Evolutionary conservation across 2,888 invertebrate genomes (phyloP), one percentile per base, ranked within the genome.

Genomic region (Aelia acuminata): DNA sequence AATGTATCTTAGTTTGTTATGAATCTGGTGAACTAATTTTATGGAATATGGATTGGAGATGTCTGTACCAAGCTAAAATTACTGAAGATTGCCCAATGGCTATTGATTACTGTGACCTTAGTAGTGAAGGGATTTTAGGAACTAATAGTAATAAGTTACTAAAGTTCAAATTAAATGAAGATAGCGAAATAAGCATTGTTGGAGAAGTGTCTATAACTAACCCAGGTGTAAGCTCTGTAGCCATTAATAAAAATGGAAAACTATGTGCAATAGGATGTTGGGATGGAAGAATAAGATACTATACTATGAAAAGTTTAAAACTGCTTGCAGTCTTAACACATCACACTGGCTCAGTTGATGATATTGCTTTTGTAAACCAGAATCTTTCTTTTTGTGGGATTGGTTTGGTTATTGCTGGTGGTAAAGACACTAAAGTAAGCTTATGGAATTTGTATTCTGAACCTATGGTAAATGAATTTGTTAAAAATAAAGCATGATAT

Each of bases 301-400:
- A 95, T 92, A 96, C 96, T 3, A 96, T 96, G 96, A 96, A 95
- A 92, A 95, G 95, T 87, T 92, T 96, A 63, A 93, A 95, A 87
- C 94, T 95, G 7, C 92, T 97, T 89, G 96, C 95, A 3, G 96
- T 96, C 87, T 93, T 97, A 57, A 95, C 95, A 0, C 95, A 96
- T 91, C 96, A 97, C 91, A 94, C 94, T 90, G 94, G 94, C 90
- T 94, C 95, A 53, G 93, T 97, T 86, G 95, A 95, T 91, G 96
- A 96, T 92, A 94, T 96, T 88, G 94, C 94, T 80, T 96, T 95
- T 92, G 96, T 96, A 5, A 92, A 93, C 0, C 93, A 94, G 84
- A 94, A 94, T 90, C 95, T 96, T 13, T 93, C 94, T 88, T 93
- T 94, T 90, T 96, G 96, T 95, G 94, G 95, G 87, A 94, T 95